Evolutionary conservation across 2,797 vertebrate genomes (phyloP), one percentile per base, ranked within the genome.

Genomic region (Chloroceryle inda): DNA sequence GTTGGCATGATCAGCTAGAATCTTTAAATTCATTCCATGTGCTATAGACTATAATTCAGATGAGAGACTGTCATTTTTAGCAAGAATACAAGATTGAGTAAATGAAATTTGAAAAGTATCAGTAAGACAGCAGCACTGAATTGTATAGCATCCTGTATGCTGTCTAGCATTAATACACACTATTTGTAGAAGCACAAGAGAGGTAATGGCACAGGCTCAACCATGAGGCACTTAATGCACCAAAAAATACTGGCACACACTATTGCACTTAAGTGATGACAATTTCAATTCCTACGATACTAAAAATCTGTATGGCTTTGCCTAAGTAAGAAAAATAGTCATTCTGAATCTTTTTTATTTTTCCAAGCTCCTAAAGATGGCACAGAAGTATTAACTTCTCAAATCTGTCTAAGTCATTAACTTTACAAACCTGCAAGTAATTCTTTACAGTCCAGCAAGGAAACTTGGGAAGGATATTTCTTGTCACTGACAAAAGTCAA

Each of bases 11-110:
- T 96, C 68, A 85, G 56, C 66, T 92, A 91, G 67, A 90, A 87
- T 91, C 73, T 96, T 97, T 75, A 95, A 81, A 89, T 97, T 79
- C 84, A 90, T 95, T 89, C 92, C 72, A 13, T 92, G 62, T 96
- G 83, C 93, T 86, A 33, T 53, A 67, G 40, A 87, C 45, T 44
- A 83, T 88, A 82, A 91, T 76, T 80, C 75, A 90, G 38, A 55
- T 72, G 76, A 94, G 56, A 88, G 58, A 92, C 52, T 76, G 45
- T 87, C 8, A 37, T 94, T 80, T 96, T 96, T 80, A 94, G 50
- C 62, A 95, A 86, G 64, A 95, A 62, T 76, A 29, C 83, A 92
- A 83, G 40, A 44, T 83, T 42, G 21, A 64, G 6, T 80, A 85
- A 68, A 87, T 15, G 10, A 77, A 81, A 71, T 77, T 87, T 79